These are phyloP conservation scores for Perithous albicinctus DNA, from an alignment of 2,888 invertebrate species.

Conservation along the genomic window DNA sequence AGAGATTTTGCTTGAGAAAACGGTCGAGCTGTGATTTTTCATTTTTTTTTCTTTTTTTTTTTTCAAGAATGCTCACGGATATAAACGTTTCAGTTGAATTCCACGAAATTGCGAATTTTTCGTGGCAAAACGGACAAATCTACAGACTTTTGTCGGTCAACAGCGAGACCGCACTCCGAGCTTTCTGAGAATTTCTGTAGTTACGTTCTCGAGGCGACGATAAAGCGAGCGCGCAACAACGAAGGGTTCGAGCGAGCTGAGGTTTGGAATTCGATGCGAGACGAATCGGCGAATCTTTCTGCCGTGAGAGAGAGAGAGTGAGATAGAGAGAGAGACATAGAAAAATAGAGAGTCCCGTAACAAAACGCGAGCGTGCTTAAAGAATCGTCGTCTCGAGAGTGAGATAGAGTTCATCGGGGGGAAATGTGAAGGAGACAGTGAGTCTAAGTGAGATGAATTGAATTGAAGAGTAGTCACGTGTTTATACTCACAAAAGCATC, in stretches of 20 bases:
- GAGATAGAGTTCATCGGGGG: constrained; percentile 55
- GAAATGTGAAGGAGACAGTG: constrained; percentile 63
- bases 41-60: no score
- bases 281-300: constrained; percentile 41
- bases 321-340: neutral
- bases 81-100: constrained; percentile 18
- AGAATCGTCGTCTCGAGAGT: constrained; percentile 57
- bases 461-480: constrained; percentile 66
- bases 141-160: constrained; percentile 15
- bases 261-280: constrained; percentile 65
- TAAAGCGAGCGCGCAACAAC: constrained; percentile 46
- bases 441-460: constrained; percentile 66
- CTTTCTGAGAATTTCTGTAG: constrained; percentile 26
- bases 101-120: constrained; percentile 26
- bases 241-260: constrained; percentile 65
- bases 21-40: constrained; percentile 1
- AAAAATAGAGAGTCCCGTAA: neutral
- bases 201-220: constrained; percentile 57
- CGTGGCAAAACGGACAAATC: neutral
- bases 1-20: constrained; percentile 27
- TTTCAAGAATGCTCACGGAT: neutral
- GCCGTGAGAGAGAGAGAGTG: constrained; percentile 12
- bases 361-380: constrained; percentile 48
- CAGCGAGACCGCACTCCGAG: constrained; percentile 21
- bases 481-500: constrained; percentile 84